A percentile compares a stretch with the other conserved stretches of the same genome.
phyloP scores from a whole-genome alignment of 2,113 vertebrate species.

The Ceyx cyanopectus region DNA sequence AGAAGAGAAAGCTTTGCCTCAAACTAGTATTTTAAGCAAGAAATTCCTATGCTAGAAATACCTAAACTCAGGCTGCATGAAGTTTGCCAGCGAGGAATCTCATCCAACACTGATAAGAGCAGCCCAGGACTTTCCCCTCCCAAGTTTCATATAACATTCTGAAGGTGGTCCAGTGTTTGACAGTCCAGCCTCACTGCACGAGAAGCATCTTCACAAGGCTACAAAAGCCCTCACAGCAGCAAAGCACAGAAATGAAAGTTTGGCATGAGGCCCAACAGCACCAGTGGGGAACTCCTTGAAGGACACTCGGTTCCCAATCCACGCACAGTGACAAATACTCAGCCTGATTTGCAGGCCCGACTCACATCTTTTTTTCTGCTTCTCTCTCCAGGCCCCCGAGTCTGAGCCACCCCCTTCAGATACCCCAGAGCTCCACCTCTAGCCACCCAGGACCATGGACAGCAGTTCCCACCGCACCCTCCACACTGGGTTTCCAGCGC shows the following conservation, averaged over 20 bases:
- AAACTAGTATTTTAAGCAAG: neutral
- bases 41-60: neutral
- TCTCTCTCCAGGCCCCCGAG: neutral
- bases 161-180: neutral
- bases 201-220: neutral
- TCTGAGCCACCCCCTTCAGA: neutral
- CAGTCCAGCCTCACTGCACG: neutral
- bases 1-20: neutral
- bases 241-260: neutral
- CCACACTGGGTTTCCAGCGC: fast-evolving
- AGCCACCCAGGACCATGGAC: constrained; percentile 63
- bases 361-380: fast-evolving
- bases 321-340: fast-evolving
- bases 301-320: fast-evolving
- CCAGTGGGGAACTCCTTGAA: fast-evolving
- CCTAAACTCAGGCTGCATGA: neutral
- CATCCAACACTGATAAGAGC: fast-evolving
- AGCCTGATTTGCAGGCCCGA: fast-evolving
- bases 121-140: neutral
- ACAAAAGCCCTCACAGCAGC: neutral
- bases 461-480: neutral
- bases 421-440: neutral
- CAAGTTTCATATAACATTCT: neutral
- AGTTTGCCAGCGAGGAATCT: neutral
- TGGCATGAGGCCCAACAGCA: fast-evolving